Evolutionary conservation across 2,113 vertebrate genomes (phyloP).

Genomic region (Hippopotamus amphibius): DNA sequence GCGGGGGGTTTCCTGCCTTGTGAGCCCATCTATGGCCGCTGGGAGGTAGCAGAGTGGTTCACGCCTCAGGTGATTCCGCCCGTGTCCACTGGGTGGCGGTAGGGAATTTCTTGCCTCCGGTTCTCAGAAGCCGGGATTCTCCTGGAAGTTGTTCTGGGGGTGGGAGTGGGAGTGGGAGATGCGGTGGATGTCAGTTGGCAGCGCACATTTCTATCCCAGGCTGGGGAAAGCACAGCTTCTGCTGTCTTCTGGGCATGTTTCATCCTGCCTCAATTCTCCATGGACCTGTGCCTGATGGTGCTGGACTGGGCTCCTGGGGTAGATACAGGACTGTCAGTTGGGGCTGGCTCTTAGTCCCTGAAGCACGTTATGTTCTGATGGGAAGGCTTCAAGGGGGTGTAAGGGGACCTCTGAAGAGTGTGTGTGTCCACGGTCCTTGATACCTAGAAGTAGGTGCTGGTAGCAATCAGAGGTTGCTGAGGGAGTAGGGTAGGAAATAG

Average conservation of each 20-base stretch:
- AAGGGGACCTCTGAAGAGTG: background rate
- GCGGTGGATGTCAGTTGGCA: background rate
- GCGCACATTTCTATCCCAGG: background rate
- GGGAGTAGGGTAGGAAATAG: background rate
- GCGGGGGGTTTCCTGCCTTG: background rate
- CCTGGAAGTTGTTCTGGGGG: background rate
- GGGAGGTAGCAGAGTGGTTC: background rate
- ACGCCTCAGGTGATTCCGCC: fast-evolving
- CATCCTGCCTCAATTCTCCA: background rate
- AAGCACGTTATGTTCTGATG: background rate
- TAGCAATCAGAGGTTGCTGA: background rate
- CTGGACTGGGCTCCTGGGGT: background rate
- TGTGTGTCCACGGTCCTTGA: background rate
- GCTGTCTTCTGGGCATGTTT: background rate
- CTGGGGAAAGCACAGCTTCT: background rate
- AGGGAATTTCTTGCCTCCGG: background rate
- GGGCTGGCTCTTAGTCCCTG: background rate
- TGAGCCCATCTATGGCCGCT: background rate
- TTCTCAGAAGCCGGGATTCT: background rate
- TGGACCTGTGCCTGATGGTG: background rate
- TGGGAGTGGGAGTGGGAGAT: too few relatives aligned
- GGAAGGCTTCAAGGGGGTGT: background rate
- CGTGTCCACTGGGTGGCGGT: background rate
- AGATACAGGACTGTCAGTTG: background rate
- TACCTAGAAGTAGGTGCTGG: background rate